These are phyloP conservation scores for Cassiopea andromeda DNA, from an alignment of 30 jellyfish, hydroid and myxozoan species.

Conservation along the genomic window DNA sequence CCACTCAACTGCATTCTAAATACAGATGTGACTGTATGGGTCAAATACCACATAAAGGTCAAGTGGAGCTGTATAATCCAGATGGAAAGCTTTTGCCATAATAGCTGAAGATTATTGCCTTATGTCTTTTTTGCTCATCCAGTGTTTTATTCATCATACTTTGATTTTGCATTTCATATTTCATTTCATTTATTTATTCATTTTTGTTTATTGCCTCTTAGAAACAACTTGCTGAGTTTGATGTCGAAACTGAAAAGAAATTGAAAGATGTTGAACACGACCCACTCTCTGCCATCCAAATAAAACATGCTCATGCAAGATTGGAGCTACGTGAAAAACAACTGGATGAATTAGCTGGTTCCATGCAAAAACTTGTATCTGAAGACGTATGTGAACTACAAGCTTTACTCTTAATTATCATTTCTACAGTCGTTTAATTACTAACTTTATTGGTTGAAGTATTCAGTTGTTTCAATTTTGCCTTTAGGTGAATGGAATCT, in stretches of 20 bases:
- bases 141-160: too few species aligned
- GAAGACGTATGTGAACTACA: conserved; percentile 60
- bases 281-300: conserved; percentile 77
- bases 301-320: conserved; percentile 90
- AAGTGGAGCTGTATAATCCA: too few species aligned
- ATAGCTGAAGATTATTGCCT: too few species aligned
- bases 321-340: conserved; percentile 93
- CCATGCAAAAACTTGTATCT: conserved; percentile 78
- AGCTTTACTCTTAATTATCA: too few species aligned
- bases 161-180: background rate
- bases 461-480: too few species aligned
- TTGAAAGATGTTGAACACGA: conserved; percentile 65
- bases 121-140: too few species aligned
- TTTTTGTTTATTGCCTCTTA: background rate
- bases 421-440: background rate
- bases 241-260: conserved; percentile 78
- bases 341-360: conserved; percentile 91
- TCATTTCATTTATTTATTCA: background rate
- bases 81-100: too few species aligned
- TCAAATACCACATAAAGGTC: too few species aligned
- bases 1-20: too few species aligned
- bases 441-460: too few species aligned
- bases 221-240: conserved; percentile 93
- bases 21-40: too few species aligned
- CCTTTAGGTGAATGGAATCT: too few species aligned